These are phyloP conservation scores for Zapornia atra DNA, from an alignment of 2,113 vertebrate species.

Conservation along the genomic window DNA sequence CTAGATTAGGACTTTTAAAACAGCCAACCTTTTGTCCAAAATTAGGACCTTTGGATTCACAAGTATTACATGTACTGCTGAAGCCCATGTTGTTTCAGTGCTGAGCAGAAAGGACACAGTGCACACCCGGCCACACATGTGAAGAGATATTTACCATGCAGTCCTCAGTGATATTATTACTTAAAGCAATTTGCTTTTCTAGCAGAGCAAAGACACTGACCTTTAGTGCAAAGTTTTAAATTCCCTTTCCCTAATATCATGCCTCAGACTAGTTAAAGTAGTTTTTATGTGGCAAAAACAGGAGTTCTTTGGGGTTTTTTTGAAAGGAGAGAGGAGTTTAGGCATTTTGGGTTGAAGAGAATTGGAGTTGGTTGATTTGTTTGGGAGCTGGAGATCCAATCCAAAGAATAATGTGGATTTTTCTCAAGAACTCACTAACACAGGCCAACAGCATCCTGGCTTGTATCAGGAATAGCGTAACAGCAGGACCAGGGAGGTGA, in stretches of 20 bases:
- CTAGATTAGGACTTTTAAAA: not conserved
- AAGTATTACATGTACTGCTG: not conserved
- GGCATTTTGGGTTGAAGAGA: not conserved
- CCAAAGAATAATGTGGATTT: not conserved
- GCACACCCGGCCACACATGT: not conserved
- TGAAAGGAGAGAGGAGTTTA: not conserved
- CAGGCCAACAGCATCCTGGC: no score
- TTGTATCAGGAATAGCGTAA: no score
- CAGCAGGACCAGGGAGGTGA: no score
- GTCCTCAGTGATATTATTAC: not conserved
- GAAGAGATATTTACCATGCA: not conserved
- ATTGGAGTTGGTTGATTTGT: not conserved
- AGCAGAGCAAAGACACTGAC: not conserved
- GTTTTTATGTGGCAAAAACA: not conserved
- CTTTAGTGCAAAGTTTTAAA: not conserved
- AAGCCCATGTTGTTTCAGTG: not conserved
- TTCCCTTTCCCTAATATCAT: not conserved
- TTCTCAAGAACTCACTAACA: not conserved
- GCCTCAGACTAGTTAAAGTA: not conserved
- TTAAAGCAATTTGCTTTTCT: constrained; percentile 11
- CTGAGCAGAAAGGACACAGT: not conserved
- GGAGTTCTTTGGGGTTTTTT: not conserved
- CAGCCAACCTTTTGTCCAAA: not conserved
- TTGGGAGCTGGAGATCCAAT: not conserved
- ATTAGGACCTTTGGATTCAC: not conserved